These are phyloP conservation scores for Heliothis peltigera DNA, from an alignment of 2,888 invertebrate genomes.

Conservation along the genomic window DNA sequence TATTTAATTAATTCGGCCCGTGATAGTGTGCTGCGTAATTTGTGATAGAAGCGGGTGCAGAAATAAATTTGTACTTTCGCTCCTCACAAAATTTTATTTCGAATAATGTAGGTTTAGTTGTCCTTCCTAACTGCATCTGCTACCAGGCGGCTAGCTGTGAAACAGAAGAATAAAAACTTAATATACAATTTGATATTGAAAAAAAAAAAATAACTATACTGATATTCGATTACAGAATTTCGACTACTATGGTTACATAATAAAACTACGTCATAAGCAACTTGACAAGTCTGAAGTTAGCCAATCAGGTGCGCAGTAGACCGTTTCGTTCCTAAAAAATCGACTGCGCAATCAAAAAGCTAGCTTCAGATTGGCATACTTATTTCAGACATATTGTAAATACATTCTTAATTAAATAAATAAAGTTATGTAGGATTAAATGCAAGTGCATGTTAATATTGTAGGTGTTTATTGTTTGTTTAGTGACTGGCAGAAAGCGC, in stretches of 20 bases:
- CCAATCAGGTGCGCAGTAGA: no score
- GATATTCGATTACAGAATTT: background rate
- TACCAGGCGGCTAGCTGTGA: constrained; percentile 82
- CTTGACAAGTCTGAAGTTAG: no score
- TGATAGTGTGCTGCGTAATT: constrained; percentile 67
- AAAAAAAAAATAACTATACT: background rate
- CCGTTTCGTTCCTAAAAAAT: no score
- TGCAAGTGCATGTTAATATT: constrained; percentile 13
- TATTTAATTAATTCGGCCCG: constrained; percentile 43
- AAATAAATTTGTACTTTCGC: constrained; percentile 70
- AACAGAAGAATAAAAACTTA: constrained; percentile 50
- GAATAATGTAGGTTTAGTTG: constrained; percentile 70
- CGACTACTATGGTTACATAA: background rate
- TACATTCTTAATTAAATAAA: background rate
- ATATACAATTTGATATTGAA: background rate
- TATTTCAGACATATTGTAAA: background rate
- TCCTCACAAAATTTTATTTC: constrained; percentile 51
- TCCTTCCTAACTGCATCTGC: constrained; percentile 80
- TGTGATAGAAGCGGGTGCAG: constrained; percentile 58
- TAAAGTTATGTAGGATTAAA: background rate
- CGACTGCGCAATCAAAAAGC: no score
- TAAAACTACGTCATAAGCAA: no score
- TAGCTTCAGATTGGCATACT: no score
- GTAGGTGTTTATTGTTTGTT: constrained; percentile 19
- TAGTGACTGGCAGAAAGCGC: constrained; percentile 18